Evolutionary conservation across 2,888 invertebrate genomes (phyloP), one percentile per base, ranked within the genome.

Genomic region (Elysia crispata): DNA sequence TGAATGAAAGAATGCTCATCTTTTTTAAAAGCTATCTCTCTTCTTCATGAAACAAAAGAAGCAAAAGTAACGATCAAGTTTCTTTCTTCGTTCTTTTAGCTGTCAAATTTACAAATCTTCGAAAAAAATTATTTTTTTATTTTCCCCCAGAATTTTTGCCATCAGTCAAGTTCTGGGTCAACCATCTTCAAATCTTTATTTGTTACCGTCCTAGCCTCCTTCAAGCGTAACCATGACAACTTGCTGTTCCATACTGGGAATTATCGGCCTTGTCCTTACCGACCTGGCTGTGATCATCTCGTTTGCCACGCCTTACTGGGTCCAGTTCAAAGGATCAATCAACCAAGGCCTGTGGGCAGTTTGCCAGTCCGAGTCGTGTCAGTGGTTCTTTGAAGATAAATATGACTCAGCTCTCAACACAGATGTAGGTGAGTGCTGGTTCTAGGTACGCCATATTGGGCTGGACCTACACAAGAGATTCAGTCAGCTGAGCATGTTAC

Each of bases 231-330:
- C 69, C 75, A 85, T 83, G 83, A 85, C 87, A 62, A 85, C 85
- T 54, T 86, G 87, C 75, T 82, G 85, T 25, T 85, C 87, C 8
- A 86, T 88, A 13, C 23, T 87, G 18, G 89, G 87, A 8, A 78
- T 89, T 41, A 83, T 88, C 13, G 83, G 85, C 54, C 81, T 88
- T 72, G 89, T 89, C 15, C 74, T 89, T 5, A 88, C 88, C 20
- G 85, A 87, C 73, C 83, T 88, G 54, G 86, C 86, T 8, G 62
- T 76, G 1, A 80, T 80, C 50, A 80, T 80, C 31, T 15, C 70
- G 41, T 80, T 76, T 20, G 80, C 76, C 49, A 80, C 80, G 62
- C 80, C 80, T 30, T 80, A 76, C 70, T 80, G 80, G 80, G 62
- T 80, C 54, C 75, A 80, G 80, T 30, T 28, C 31, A 57, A 60